phyloP scores from a whole-genome alignment of 2,113 vertebrate species.

The Atrichornis clamosus region DNA sequence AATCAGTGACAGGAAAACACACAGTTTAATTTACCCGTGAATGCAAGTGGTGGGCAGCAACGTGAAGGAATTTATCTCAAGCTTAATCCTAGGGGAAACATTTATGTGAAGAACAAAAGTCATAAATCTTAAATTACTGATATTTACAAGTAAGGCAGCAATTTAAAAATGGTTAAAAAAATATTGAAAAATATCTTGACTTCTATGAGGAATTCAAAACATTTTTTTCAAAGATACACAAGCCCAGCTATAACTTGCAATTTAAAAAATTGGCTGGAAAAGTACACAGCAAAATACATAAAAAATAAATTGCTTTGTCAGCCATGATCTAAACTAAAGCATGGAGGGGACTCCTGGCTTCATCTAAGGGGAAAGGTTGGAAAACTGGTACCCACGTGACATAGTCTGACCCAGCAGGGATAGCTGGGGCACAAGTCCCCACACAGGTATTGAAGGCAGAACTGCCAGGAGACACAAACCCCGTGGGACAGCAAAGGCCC shows the following conservation, averaged over 20 bases:
- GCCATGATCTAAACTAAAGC: background rate
- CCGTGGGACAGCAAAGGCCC: background rate
- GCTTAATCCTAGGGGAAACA: background rate
- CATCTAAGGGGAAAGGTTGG: background rate
- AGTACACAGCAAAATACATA: background rate
- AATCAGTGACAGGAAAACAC: background rate
- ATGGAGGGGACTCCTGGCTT: background rate
- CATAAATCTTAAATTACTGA: background rate
- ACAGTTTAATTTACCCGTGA: background rate
- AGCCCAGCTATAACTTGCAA: background rate
- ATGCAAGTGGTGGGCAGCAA: background rate
- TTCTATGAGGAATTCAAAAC: background rate
- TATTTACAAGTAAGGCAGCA: background rate
- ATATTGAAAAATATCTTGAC: background rate
- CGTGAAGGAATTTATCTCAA: background rate
- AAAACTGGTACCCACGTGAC: background rate
- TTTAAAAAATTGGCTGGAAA: background rate
- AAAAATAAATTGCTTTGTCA: background rate
- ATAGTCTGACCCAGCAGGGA: background rate
- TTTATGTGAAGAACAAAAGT: background rate
- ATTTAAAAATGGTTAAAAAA: background rate
- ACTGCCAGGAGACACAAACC: background rate
- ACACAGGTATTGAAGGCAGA: rapidly evolving
- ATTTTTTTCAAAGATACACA: background rate
- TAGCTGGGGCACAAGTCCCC: background rate